A percentile compares a stretch with the other conserved stretches of the same genome.
Conservation (phyloP, 2,888 invertebrate genomes). For the Tachina lurida region DNA sequence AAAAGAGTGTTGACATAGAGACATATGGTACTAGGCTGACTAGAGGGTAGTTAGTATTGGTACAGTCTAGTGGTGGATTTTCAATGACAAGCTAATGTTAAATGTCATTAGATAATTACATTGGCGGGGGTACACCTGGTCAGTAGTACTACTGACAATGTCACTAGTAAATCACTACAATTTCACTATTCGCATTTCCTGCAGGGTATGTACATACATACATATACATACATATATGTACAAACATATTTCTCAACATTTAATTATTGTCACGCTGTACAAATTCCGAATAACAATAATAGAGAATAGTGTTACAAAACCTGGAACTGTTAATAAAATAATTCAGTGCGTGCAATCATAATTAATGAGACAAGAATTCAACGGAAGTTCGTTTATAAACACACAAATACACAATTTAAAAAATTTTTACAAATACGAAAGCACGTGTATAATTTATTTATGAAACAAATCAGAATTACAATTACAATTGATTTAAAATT, state of each 20-base stretch:
- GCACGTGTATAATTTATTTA: constrained; percentile 9
- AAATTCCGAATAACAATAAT: not conserved
- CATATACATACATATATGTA: too few species aligned
- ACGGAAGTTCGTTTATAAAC: constrained; percentile 52
- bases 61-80: too few species aligned
- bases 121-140: too few species aligned
- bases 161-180: too few species aligned
- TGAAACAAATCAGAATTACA: constrained; percentile 8
- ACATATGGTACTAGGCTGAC: too few species aligned
- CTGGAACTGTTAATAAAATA: not conserved
- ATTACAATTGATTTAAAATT: constrained; percentile 16
- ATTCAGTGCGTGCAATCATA: constrained; percentile 23
- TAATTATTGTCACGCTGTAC: constrained; percentile 20
- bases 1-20: too few species aligned
- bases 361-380: constrained; percentile 28
- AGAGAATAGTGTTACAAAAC: not conserved
- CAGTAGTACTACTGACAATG: too few species aligned
- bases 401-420: not conserved
- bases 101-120: too few species aligned
- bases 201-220: too few species aligned
- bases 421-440: not conserved
- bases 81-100: too few species aligned
- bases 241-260: not conserved
- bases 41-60: too few species aligned
- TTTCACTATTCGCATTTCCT: too few species aligned